phyloP scores from a whole-genome alignment of 2,888 invertebrate genomes.

The Desoria tigrina region DNA sequence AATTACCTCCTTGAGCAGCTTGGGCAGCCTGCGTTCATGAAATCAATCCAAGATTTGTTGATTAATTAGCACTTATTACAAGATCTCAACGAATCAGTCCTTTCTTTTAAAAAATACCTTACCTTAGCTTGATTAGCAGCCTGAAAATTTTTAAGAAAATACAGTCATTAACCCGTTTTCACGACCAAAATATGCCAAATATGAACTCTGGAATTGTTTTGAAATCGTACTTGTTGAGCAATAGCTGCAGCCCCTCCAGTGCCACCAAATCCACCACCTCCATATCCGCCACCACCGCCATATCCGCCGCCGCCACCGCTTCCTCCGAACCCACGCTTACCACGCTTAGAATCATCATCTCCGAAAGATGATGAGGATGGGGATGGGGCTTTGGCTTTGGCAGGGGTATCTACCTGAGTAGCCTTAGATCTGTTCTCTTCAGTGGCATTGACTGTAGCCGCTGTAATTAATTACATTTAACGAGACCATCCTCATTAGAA shows the following conservation, averaged over 20 bases:
- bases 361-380: no score
- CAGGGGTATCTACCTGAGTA: background rate
- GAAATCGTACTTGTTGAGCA: constrained; percentile 43
- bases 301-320: constrained; percentile 26
- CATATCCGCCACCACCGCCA: no score
- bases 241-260: constrained; percentile 49
- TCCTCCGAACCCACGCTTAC: constrained; percentile 46
- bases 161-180: no score
- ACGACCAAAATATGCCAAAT: no score
- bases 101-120: no score
- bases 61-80: no score
- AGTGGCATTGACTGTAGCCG: background rate
- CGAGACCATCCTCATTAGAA: no score
- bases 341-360: constrained; percentile 38
- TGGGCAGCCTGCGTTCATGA: no score
- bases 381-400: background rate
- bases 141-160: constrained; percentile 18
- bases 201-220: background rate
- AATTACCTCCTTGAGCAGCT: no score
- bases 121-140: constrained; percentile 52
- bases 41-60: no score
- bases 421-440: background rate
- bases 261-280: constrained; percentile 8
- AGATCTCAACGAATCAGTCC: no score
- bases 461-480: no score